phyloP scores from a whole-genome alignment of 1,140 invertebrate genomes.

The Lepeophtheirus salmonis region DNA sequence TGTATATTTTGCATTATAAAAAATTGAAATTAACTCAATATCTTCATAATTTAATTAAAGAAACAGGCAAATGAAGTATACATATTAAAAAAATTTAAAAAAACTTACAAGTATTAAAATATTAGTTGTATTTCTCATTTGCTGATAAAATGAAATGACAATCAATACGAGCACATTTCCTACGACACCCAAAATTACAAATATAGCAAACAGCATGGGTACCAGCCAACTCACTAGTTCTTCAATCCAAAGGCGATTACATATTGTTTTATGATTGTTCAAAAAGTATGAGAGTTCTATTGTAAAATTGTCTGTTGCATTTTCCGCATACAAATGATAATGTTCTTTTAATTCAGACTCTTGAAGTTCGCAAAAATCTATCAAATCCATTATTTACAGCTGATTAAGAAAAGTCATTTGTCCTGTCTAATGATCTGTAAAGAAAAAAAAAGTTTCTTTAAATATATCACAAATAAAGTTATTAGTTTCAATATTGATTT shows the following conservation, averaged over 20 bases:
- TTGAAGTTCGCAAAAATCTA: neutral
- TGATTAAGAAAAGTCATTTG: too few relatives aligned
- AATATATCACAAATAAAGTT: too few relatives aligned
- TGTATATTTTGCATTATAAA: too few relatives aligned
- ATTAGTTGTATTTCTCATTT: slow-evolving; percentile 82
- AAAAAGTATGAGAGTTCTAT: neutral
- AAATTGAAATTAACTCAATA: too few relatives aligned
- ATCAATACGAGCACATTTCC: slow-evolving; percentile 73
- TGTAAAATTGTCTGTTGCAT: neutral
- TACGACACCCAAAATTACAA: slow-evolving; percentile 63
- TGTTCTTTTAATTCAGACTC: neutral
- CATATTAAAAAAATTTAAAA: slow-evolving; percentile 19
- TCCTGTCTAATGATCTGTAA: too few relatives aligned
- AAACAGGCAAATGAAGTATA: too few relatives aligned
- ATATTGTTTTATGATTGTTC: neutral
- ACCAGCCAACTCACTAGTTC: slow-evolving; percentile 33
- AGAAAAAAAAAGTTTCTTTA: too few relatives aligned
- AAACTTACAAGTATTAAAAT: slow-evolving; percentile 43
- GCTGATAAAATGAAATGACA: slow-evolving; percentile 60
- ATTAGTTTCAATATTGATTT: too few relatives aligned
- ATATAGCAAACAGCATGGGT: slow-evolving; percentile 66
- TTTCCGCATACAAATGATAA: neutral
- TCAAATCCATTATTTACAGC: neutral
- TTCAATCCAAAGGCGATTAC: slow-evolving; percentile 3
- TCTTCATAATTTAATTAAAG: too few relatives aligned